phyloP scores from a whole-genome alignment of 2,797 vertebrate species.

The Poecile montanus region DNA sequence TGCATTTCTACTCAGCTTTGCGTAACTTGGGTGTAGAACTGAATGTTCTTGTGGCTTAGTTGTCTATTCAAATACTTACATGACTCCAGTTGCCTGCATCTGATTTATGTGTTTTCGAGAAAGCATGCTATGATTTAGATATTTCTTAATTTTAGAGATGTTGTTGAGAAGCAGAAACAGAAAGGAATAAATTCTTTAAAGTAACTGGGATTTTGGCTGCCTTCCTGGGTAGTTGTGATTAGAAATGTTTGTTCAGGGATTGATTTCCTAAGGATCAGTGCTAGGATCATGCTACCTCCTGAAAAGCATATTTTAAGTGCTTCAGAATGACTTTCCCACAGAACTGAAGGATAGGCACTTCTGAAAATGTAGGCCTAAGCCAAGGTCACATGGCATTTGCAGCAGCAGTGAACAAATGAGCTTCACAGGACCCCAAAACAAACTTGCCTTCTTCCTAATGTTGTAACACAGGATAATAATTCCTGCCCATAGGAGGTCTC shows the following conservation, averaged over 20 bases:
- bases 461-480: background rate
- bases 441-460: background rate
- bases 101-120: constrained; percentile 24
- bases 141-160: background rate
- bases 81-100: background rate
- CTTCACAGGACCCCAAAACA: background rate
- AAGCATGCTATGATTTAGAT: background rate
- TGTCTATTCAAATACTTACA: constrained; percentile 7
- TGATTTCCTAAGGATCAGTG: background rate
- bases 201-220: background rate
- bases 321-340: background rate
- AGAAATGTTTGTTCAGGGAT: background rate
- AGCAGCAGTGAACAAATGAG: background rate
- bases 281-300: background rate
- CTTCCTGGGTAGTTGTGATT: background rate
- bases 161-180: background rate
- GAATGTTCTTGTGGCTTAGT: constrained; percentile 7
- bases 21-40: constrained; percentile 19
- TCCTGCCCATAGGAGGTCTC: background rate
- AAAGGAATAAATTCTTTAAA: background rate
- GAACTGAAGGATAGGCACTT: background rate
- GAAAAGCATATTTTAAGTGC: background rate
- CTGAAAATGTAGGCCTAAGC: background rate
- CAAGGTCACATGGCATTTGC: background rate
- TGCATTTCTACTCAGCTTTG: constrained; percentile 18